phyloP scores from a whole-genome alignment of 1,140 invertebrate species.

The Zaprionus camerounensis region DNA sequence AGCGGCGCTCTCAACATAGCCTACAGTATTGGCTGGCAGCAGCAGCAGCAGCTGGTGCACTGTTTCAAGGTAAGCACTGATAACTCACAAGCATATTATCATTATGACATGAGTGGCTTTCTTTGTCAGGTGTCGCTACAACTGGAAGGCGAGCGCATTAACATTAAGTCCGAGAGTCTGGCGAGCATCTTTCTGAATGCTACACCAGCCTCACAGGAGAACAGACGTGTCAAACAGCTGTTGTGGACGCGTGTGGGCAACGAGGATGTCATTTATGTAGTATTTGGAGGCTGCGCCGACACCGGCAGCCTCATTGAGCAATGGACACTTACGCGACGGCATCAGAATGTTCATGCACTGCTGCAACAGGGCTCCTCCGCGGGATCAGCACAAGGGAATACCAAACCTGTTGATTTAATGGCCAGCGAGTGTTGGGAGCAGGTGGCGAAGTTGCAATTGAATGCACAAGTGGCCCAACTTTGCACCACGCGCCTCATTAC shows the following conservation, averaged over 20 bases:
- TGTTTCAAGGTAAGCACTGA: constrained; percentile 87
- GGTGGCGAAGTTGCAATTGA: constrained; percentile 60
- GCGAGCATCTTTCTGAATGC: constrained; percentile 91
- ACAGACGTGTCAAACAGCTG: constrained; percentile 87
- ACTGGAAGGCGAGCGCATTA: constrained; percentile 81
- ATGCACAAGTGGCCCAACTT: constrained; percentile 56
- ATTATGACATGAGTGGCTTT: not conserved
- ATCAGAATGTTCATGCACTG: constrained; percentile 91
- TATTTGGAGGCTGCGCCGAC: constrained; percentile 87
- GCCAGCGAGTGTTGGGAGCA: constrained; percentile 87
- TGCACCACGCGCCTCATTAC: constrained; percentile 59
- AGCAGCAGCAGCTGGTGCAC: constrained; percentile 89
- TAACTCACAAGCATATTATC: not conserved
- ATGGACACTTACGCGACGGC: constrained; percentile 93
- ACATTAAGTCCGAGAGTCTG: constrained; percentile 89
- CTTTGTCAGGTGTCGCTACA: constrained; percentile 45
- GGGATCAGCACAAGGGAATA: constrained; percentile 1
- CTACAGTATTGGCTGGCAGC: constrained; percentile 85
- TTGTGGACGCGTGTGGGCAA: constrained; percentile 93
- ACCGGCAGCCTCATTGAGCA: constrained; percentile 91
- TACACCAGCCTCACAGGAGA: constrained; percentile 69
- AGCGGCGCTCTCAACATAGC: constrained; percentile 91
- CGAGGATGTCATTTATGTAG: constrained; percentile 91
- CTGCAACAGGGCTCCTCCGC: constrained; percentile 81
- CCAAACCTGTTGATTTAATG: constrained; percentile 77